Conservation (phyloP, 2,888 invertebrate species). For the Gymnocheta viridis region DNA sequence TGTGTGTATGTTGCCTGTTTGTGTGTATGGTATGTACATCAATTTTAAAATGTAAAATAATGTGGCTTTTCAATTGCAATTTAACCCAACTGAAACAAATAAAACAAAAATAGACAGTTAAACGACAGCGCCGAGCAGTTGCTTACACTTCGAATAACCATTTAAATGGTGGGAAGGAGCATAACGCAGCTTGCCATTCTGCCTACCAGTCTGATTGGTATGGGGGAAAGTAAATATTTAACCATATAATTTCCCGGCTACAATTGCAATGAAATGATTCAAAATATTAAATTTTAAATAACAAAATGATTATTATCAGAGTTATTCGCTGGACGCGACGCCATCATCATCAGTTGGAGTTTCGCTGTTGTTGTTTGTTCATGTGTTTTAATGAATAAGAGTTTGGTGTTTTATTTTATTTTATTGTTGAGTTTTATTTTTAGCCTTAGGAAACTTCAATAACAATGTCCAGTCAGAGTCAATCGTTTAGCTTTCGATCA, state of each 20-base stretch:
- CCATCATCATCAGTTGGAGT: conserved; percentile 3
- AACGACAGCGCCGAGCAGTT: neutral
- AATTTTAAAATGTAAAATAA: conserved; percentile 41
- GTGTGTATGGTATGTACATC: too few relatives aligned
- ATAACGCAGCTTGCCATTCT: neutral
- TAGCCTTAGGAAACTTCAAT: conserved; percentile 66
- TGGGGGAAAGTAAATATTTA: conserved; percentile 41
- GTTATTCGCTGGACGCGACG: neutral
- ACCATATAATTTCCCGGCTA: conserved; percentile 36
- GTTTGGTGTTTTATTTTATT: conserved; percentile 9
- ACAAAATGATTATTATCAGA: conserved; percentile 28
- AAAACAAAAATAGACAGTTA: neutral
- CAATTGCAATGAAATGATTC: conserved; percentile 36
- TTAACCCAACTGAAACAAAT: conserved; percentile 33
- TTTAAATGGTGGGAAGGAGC: conserved; percentile 10
- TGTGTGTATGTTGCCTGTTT: too few relatives aligned
- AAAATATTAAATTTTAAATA: conserved; percentile 50
- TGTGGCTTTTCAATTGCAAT: conserved; percentile 61
- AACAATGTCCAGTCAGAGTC: conserved; percentile 49
- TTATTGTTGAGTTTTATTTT: conserved; percentile 36
- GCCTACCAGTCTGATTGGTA: neutral
- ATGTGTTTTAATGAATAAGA: neutral
- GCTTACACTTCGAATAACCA: neutral
- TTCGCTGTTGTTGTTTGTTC: conserved; percentile 25
- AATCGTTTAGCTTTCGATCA: conserved; percentile 45